Conservation (phyloP, 2,888 invertebrate genomes). For the Psylliodes chrysocephalus region DNA sequence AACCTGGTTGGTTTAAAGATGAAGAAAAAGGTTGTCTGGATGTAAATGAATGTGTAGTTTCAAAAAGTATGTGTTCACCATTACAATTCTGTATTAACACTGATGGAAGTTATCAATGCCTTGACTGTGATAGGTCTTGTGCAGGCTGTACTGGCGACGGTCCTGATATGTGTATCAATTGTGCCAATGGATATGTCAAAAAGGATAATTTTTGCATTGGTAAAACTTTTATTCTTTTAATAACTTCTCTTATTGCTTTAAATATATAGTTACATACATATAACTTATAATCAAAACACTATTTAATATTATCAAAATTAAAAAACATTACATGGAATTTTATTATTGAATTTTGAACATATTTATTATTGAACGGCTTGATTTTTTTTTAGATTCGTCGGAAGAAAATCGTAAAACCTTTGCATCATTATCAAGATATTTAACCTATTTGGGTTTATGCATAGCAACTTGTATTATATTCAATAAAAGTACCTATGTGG, state of each 20-base stretch:
- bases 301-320: no score
- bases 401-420: slow-evolving; percentile 67
- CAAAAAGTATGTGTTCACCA: slow-evolving; percentile 66
- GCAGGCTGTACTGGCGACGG: slow-evolving; percentile 88
- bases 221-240: no score
- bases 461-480: slow-evolving; percentile 87
- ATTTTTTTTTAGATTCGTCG: slow-evolving; percentile 62
- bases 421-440: slow-evolving; percentile 76
- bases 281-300: no score
- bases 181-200: slow-evolving; percentile 78
- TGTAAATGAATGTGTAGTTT: slow-evolving; percentile 82
- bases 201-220: slow-evolving; percentile 82
- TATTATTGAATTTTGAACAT: no score
- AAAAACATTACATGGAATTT: no score
- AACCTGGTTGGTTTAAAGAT: slow-evolving; percentile 78
- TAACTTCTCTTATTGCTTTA: no score
- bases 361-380: no score
- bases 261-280: no score
- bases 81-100: slow-evolving; percentile 90
- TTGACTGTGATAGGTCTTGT: slow-evolving; percentile 87
- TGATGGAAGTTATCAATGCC: slow-evolving; percentile 84
- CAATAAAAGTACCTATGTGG: slow-evolving; percentile 80
- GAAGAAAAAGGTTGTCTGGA: slow-evolving; percentile 84
- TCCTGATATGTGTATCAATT: slow-evolving; percentile 88
- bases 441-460: slow-evolving; percentile 86